Evolutionary conservation across 2,113 vertebrate species (phyloP).

Genomic region (Regulus satrapa): DNA sequence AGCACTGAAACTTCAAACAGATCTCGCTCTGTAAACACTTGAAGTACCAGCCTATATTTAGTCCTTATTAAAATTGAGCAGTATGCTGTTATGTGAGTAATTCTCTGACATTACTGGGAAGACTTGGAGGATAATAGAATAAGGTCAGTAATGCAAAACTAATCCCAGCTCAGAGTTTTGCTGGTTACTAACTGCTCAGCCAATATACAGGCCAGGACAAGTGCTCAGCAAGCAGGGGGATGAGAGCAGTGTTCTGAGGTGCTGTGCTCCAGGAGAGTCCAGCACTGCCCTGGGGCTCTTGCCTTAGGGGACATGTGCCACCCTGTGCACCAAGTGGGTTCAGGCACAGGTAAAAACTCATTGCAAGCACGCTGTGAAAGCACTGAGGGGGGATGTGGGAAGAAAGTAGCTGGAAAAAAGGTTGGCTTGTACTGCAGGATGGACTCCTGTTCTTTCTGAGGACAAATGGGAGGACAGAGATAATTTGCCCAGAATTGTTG

Average conservation of each 20-base stretch:
- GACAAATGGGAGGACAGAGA: neutral
- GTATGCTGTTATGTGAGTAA: slow-evolving; percentile 10
- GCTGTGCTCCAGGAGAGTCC: neutral
- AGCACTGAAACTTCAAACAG: slow-evolving; percentile 20
- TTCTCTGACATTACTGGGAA: slow-evolving; percentile 12
- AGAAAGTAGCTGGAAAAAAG: neutral
- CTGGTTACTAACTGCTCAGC: neutral
- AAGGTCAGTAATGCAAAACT: neutral
- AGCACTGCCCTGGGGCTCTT: neutral
- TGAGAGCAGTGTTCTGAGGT: neutral
- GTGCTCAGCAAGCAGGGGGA: neutral
- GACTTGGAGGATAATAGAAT: neutral
- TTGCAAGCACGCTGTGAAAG: neutral
- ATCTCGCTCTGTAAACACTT: neutral
- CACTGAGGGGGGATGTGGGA: neutral
- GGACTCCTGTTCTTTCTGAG: neutral
- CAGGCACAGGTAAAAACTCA: neutral
- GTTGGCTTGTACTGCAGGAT: neutral
- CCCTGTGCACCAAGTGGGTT: neutral
- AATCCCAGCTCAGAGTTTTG: neutral
- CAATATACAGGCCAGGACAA: neutral
- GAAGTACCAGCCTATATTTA: slow-evolving; percentile 32
- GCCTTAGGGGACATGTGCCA: neutral
- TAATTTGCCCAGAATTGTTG: neutral
- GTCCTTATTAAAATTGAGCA: slow-evolving; percentile 41